Evolutionary conservation across 37 sponge, comb jelly and placozoan species (phyloP).

Genomic region (Beroe ovata): DNA sequence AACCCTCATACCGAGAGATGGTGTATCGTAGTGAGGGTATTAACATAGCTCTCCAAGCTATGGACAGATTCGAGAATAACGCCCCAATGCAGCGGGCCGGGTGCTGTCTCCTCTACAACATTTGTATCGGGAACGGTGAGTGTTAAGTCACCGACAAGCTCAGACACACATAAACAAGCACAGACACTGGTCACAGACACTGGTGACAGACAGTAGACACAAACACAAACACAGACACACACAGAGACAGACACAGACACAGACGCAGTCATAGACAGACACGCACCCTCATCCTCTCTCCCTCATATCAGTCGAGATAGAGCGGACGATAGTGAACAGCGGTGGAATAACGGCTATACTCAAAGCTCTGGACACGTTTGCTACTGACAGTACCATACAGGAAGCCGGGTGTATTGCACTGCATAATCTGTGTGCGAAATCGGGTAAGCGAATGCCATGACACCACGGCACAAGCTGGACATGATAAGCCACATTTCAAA

Average conservation of each 20-base stretch:
- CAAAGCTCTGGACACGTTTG: constrained; percentile 59
- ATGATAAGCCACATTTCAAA: no score
- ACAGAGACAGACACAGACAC: no score
- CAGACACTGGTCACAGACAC: no score
- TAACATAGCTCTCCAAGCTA: constrained; percentile 54
- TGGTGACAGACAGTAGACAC: no score
- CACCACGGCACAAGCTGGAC: no score
- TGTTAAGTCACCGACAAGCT: no score
- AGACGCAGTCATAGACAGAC: no score
- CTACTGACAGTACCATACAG: constrained; percentile 58
- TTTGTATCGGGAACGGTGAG: constrained; percentile 64
- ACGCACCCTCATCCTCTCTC: no score
- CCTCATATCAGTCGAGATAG: constrained; percentile 54
- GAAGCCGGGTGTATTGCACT: constrained; percentile 62
- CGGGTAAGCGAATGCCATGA: no score
- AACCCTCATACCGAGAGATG: constrained; percentile 57
- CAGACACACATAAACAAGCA: no score
- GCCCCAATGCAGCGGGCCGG: constrained; percentile 61
- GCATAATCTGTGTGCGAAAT: constrained; percentile 62
- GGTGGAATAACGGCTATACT: constrained; percentile 51
- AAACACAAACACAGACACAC: no score
- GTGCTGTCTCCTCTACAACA: constrained; percentile 60
- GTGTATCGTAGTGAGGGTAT: constrained; percentile 66
- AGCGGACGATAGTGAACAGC: constrained; percentile 43
- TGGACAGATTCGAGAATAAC: constrained; percentile 66